Percentiles rank a stretch among this genome's conserved stretches.
Conservation (phyloP, 2,113 vertebrate genomes). For the Myiopsitta monachus region DNA sequence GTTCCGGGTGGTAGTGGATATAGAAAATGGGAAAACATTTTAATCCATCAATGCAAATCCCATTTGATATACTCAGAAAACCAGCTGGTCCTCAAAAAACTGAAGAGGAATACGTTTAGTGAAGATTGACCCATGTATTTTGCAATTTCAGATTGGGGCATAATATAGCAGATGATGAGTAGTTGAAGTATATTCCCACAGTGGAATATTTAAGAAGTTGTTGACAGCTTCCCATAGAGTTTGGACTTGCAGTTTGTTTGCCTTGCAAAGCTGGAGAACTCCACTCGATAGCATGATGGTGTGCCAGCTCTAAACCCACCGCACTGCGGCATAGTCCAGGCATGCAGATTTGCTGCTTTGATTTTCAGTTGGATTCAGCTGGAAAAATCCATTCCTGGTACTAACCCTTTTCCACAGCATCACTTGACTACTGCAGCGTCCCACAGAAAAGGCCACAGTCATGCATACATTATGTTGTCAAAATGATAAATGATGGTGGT, state of each 20-base stretch:
- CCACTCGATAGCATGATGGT: not conserved
- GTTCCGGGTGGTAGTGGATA: not conserved
- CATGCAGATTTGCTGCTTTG: fast-evolving
- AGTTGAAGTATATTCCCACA: not conserved
- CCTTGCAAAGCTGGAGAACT: not conserved
- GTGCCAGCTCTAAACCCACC: not conserved
- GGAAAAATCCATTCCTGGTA: not conserved
- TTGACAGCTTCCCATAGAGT: not conserved
- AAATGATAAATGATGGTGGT: not conserved
- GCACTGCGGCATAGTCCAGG: not conserved
- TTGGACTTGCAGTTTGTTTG: not conserved
- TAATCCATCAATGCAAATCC: not conserved
- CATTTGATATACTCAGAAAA: not conserved
- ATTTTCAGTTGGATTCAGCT: not conserved
- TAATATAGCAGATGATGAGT: not conserved
- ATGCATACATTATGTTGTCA: not conserved
- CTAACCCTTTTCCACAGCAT: not conserved
- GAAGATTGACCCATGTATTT: not conserved
- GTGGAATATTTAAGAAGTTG: not conserved
- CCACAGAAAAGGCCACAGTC: not conserved
- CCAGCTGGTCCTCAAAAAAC: not conserved
- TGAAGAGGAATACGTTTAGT: not conserved
- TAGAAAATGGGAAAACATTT: not conserved
- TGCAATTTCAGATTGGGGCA: not conserved
- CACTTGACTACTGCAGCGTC: not conserved